Conservation (phyloP, 1,140 invertebrate species). For the Gonioctena quinquepunctata region DNA sequence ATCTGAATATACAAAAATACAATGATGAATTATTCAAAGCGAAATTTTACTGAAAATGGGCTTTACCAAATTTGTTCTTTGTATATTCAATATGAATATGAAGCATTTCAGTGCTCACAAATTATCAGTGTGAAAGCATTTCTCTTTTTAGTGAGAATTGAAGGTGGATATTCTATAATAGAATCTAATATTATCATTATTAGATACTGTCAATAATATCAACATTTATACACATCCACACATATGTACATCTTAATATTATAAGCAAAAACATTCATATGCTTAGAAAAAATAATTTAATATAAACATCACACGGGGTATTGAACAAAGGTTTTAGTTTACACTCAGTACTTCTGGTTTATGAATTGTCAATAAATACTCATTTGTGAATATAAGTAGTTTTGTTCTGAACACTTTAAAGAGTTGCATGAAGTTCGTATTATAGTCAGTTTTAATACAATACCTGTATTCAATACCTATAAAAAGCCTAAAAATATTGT, state of each 20-base stretch:
- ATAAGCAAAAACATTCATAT: background rate
- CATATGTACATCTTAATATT: constrained; percentile 22
- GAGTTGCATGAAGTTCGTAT: no score
- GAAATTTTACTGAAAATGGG: no score
- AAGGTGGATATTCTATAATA: background rate
- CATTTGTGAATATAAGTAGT: no score
- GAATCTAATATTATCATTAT: constrained; percentile 40
- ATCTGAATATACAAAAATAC: constrained; percentile 8
- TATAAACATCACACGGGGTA: background rate
- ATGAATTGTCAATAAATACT: no score
- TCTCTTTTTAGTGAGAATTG: no score
- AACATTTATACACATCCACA: constrained; percentile 42
- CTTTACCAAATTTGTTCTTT: constrained; percentile 5
- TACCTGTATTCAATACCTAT: no score
- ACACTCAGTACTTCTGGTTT: no score
- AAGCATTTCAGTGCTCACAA: constrained; percentile 40
- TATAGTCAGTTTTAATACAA: no score
- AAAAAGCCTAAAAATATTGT: no score
- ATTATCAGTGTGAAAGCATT: constrained; percentile 13
- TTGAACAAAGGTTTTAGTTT: background rate
- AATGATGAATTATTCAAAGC: no score
- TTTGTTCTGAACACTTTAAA: no score
- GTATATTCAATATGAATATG: constrained; percentile 20
- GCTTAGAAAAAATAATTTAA: background rate
- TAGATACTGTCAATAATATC: constrained; percentile 38